Conservation (phyloP, 2,113 vertebrate species). For the Cyanoderma ruficeps region DNA sequence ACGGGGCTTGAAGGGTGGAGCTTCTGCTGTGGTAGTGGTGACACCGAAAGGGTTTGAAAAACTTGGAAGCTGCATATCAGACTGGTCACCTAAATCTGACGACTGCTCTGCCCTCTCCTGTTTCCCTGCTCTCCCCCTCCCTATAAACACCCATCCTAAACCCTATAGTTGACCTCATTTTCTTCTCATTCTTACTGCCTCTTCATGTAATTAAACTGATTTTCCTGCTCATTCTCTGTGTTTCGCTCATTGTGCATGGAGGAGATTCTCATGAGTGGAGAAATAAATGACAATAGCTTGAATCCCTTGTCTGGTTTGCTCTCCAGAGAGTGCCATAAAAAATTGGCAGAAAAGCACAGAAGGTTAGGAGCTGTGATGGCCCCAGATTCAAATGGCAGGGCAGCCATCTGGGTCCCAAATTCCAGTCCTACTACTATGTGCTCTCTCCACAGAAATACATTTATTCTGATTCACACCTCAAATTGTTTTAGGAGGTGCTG, state of each 20-base stretch:
- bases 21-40: slow-evolving; percentile 30
- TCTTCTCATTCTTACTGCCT: slow-evolving; percentile 72
- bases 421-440: slow-evolving; percentile 63
- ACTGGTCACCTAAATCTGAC: neutral
- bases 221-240: slow-evolving; percentile 75
- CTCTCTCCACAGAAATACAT: slow-evolving; percentile 43
- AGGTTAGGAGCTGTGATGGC: slow-evolving; percentile 12
- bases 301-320: slow-evolving; percentile 36
- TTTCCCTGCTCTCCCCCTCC: neutral
- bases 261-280: slow-evolving; percentile 64
- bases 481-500: slow-evolving; percentile 66
- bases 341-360: slow-evolving; percentile 52
- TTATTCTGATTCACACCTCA: slow-evolving; percentile 61
- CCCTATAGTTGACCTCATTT: slow-evolving; percentile 74
- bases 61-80: neutral
- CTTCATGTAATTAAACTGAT: slow-evolving; percentile 78
- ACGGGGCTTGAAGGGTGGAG: neutral
- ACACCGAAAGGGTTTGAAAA: slow-evolving; percentile 40
- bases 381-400: slow-evolving; percentile 56
- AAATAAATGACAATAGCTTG: slow-evolving; percentile 72
- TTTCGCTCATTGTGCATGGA: slow-evolving; percentile 63
- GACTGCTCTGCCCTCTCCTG: neutral
- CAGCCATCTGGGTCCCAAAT: slow-evolving; percentile 71
- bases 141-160: slow-evolving; percentile 3
- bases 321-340: slow-evolving; percentile 59